A percentile compares a stretch with the other conserved stretches of the same genome.
Conservation (phyloP, 2,113 vertebrate species). For the Bubo blakistoni region DNA sequence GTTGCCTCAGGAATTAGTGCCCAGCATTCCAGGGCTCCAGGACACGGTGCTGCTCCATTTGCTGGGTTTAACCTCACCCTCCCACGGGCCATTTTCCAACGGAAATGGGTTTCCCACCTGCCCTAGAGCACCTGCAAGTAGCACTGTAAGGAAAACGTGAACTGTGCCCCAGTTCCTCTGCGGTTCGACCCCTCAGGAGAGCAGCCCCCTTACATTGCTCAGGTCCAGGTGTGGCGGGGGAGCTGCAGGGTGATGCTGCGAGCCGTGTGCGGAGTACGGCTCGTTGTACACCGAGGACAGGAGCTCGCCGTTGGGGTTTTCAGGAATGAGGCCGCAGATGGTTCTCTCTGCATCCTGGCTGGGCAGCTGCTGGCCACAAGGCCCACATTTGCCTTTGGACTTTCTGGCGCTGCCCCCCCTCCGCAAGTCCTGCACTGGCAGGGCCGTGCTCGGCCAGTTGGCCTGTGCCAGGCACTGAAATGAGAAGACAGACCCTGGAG, state of each 20-base stretch:
- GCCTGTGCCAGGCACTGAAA: conserved; percentile 70
- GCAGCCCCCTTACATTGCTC: conserved; percentile 37
- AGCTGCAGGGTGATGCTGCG: not conserved
- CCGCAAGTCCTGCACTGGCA: conserved; percentile 21
- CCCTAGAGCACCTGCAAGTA: not conserved
- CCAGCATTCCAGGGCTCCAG: not conserved
- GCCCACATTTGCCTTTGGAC: conserved; percentile 67
- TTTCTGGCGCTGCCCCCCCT: conserved; percentile 76
- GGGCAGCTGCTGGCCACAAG: conserved; percentile 44
- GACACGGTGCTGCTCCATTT: not conserved
- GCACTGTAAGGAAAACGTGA: not conserved
- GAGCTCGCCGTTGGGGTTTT: not conserved
- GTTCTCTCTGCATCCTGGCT: not conserved
- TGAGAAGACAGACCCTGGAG: not conserved
- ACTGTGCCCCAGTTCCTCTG: not conserved
- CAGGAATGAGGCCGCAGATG: not conserved
- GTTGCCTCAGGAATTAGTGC: not conserved
- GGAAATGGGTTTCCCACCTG: not conserved
- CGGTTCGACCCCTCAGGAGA: not conserved
- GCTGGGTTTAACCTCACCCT: not conserved
- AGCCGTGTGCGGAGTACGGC: conserved; percentile 59
- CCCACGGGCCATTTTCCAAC: not conserved
- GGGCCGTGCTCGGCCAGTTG: not conserved
- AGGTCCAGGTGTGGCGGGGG: conserved; percentile 26
- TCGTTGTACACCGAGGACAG: conserved; percentile 77